These are phyloP conservation scores for Lucifuga dentata DNA, from an alignment of 2,113 vertebrate species.

Conservation along the genomic window DNA sequence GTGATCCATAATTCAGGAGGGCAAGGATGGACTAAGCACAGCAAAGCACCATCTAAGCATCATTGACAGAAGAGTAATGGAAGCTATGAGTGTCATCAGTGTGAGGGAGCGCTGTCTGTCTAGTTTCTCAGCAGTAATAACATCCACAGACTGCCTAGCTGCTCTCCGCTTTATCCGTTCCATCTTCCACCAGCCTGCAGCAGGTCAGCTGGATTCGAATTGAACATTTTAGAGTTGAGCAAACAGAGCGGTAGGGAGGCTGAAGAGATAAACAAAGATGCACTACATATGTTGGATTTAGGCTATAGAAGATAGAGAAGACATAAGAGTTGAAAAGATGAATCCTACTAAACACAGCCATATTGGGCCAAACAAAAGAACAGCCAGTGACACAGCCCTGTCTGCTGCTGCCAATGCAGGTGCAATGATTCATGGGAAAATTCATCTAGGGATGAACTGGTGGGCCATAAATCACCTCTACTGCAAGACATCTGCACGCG, in stretches of 20 bases:
- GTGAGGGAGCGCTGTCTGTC: not conserved
- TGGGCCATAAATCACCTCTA: slow-evolving; percentile 72
- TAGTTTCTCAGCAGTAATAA: not conserved
- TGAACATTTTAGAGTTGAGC: not conserved
- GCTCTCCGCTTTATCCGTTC: not conserved
- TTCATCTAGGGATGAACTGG: slow-evolving; percentile 68
- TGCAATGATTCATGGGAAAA: slow-evolving; percentile 78
- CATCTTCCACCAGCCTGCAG: not conserved
- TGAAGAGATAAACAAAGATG: slow-evolving; percentile 10
- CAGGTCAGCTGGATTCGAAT: not conserved
- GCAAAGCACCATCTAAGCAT: slow-evolving; percentile 2
- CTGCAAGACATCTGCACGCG: slow-evolving; percentile 58
- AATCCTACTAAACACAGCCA: slow-evolving; percentile 43
- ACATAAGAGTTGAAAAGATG: not conserved
- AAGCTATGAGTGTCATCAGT: not conserved
- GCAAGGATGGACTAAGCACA: not conserved
- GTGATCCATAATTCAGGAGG: slow-evolving; percentile 12
- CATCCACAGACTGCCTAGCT: not conserved
- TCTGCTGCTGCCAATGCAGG: slow-evolving; percentile 67
- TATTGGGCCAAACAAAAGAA: slow-evolving; percentile 47
- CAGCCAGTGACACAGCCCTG: slow-evolving; percentile 59
- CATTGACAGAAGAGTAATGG: not conserved
- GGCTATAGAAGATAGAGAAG: not conserved
- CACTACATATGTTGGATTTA: not conserved
- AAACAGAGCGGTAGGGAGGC: no score